These are phyloP conservation scores for Lysandra bellargus DNA, from an alignment of 2,888 invertebrate species.

Conservation along the genomic window DNA sequence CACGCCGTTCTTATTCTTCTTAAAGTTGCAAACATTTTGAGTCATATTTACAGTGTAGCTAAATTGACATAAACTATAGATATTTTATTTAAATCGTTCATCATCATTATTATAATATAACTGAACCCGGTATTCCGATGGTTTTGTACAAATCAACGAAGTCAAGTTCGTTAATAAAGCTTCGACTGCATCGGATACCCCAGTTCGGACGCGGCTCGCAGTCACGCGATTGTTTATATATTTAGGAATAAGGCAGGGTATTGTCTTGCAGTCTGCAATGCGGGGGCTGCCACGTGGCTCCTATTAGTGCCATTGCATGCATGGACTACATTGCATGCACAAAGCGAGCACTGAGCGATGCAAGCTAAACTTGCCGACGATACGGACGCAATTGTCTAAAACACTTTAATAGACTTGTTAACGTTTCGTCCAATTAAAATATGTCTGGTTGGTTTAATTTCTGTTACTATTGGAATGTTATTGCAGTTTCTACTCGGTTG, in stretches of 20 bases:
- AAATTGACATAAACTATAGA: not conserved
- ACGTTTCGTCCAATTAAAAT: conserved; percentile 29
- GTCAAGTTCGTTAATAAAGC: conserved; percentile 9
- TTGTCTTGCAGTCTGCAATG: conserved; percentile 79
- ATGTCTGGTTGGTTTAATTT: conserved; percentile 23
- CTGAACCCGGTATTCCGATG: not conserved
- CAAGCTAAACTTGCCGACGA: conserved; percentile 63
- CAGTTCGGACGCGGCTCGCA: not conserved
- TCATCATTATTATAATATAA: not conserved
- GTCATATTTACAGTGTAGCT: not conserved
- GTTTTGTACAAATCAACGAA: not conserved
- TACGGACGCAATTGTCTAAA: conserved; percentile 50
- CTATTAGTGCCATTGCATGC: conserved; percentile 75
- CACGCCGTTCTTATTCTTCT: not conserved
- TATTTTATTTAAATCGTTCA: not conserved
- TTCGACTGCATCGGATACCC: not conserved
- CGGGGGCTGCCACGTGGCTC: conserved; percentile 79
- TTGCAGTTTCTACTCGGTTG: conserved; percentile 19
- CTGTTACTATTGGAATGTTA: conserved; percentile 20
- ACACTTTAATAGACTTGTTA: conserved; percentile 21
- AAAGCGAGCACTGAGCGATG: conserved; percentile 45
- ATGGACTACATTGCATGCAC: conserved; percentile 61
- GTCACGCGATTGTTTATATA: conserved; percentile 31
- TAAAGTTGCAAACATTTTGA: not conserved
- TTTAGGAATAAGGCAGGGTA: conserved; percentile 47